These are phyloP conservation scores for Tadarida brasiliensis DNA, from an alignment of 2,797 vertebrate genomes.

Conservation along the genomic window DNA sequence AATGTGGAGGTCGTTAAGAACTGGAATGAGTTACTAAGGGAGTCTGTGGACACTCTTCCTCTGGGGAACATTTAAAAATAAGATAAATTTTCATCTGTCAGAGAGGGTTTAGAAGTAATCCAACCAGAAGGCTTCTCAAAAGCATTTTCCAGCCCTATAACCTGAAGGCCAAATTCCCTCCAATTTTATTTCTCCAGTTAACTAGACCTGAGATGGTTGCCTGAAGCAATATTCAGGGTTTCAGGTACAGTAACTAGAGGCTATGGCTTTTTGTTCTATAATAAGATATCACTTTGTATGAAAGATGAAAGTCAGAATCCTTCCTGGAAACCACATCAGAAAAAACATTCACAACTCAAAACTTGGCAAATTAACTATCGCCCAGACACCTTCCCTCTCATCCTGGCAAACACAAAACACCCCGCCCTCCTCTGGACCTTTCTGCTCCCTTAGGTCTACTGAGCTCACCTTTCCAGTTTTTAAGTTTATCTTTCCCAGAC, in stretches of 20 bases:
- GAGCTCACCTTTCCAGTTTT: slow-evolving; percentile 44
- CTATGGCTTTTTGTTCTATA: slow-evolving; percentile 50
- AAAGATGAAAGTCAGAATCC: neutral
- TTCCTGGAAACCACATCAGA: slow-evolving; percentile 63
- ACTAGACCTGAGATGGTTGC: slow-evolving; percentile 43
- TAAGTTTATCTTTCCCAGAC: slow-evolving; percentile 65
- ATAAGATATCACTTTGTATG: slow-evolving; percentile 44
- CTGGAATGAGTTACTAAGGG: slow-evolving; percentile 80
- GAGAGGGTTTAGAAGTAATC: slow-evolving; percentile 79
- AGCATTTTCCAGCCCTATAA: slow-evolving; percentile 77
- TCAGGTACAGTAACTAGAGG: neutral
- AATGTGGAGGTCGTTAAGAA: slow-evolving; percentile 80
- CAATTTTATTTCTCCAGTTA: slow-evolving; percentile 76
- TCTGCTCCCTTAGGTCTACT: neutral
- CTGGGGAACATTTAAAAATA: slow-evolving; percentile 82
- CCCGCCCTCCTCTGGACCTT: fast-evolving
- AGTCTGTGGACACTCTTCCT: slow-evolving; percentile 79
- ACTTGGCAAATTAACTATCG: slow-evolving; percentile 25
- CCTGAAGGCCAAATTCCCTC: slow-evolving; percentile 75
- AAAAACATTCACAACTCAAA: slow-evolving; percentile 13
- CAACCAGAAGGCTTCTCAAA: slow-evolving; percentile 82
- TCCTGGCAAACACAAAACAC: neutral
- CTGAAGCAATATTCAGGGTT: slow-evolving; percentile 30
- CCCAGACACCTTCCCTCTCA: neutral
- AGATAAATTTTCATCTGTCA: slow-evolving; percentile 84